A percentile compares a stretch with the other conserved stretches of the same genome.
Conservation (phyloP, 2,113 vertebrate genomes). For the Choloepus hoffmanni region DNA sequence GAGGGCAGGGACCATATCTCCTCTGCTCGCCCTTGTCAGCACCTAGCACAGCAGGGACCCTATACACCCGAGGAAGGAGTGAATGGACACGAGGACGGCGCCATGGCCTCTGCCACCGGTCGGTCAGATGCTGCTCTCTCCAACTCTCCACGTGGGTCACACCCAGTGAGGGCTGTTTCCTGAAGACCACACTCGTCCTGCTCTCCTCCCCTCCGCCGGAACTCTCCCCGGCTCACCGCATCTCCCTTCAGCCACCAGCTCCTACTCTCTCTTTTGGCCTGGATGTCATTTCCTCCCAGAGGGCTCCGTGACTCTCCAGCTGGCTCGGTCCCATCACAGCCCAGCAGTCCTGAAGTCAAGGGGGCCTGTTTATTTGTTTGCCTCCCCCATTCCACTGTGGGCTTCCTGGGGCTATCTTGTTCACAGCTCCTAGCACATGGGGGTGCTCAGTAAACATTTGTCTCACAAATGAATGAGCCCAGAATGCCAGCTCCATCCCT, state of each 20-base stretch:
- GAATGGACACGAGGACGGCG: not conserved
- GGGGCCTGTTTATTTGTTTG: not conserved
- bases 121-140: not conserved
- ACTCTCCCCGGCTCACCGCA: fast-evolving
- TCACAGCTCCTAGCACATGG: not conserved
- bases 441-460: not conserved
- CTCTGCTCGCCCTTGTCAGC: not conserved
- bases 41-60: not conserved
- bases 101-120: not conserved
- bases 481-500: not conserved
- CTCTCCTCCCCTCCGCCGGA: not conserved
- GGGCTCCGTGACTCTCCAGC: not conserved
- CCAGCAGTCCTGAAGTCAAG: fast-evolving
- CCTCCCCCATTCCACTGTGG: fast-evolving
- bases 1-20: not conserved
- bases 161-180: not conserved
- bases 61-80: not conserved
- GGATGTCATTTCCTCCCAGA: not conserved
- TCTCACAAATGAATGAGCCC: not conserved
- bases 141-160: not conserved
- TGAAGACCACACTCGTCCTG: not conserved
- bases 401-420: not conserved
- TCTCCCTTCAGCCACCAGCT: not conserved
- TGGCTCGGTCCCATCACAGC: not conserved
- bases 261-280: not conserved